Evolutionary conservation across 2,797 vertebrate species (phyloP), one percentile per base, ranked within the genome.

Genomic region (Eleutherodactylus coqui): DNA sequence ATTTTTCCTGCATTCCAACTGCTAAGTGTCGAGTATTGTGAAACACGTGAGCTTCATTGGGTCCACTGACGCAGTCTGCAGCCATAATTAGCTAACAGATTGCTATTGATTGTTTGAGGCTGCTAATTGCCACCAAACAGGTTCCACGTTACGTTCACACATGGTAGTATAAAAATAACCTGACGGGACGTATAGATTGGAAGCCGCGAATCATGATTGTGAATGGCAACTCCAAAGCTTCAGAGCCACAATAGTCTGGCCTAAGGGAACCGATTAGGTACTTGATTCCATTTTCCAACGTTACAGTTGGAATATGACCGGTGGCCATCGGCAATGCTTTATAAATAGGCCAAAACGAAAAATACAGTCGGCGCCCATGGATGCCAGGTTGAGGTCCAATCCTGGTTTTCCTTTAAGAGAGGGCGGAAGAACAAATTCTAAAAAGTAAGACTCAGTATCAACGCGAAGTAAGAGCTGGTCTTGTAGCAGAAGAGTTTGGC

Each of bases 41-140:
- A 16, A 78, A 4, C 85, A 86, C 43, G 86, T 84, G 86, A 55
- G 38, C 27, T 19, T 34, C 70, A 7, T 55, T 38, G 76, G 62
- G 62, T 75, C 76, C 82, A 55, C 29, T 87, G 86, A 87, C 86
- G 86, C 82, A 84, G 75, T 84, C 84, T 77, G n/a, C 67, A 75
- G 86, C 82, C 64, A 82, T 80, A 84, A 87, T 87, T 87, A 87
- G 82, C 82, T 80, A 75, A 84, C 81, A 84, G 73, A 84, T 67
- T 87, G 69, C n/a, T 84, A 87, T 80, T 87, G 86, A 87, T 87
- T 87, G 86, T 84, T 69, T 79, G 67, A 75, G 78, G 1, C 51
- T 75, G 82, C 69, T 87, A 87, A 87, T 87, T 87, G 80, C 86
- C 76, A 80, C 53, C 82, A 75, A 64, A 75, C 86, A 84, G 86